Evolutionary conservation across 2,888 invertebrate genomes (phyloP).

Genomic region (Nemurella pictetii): DNA sequence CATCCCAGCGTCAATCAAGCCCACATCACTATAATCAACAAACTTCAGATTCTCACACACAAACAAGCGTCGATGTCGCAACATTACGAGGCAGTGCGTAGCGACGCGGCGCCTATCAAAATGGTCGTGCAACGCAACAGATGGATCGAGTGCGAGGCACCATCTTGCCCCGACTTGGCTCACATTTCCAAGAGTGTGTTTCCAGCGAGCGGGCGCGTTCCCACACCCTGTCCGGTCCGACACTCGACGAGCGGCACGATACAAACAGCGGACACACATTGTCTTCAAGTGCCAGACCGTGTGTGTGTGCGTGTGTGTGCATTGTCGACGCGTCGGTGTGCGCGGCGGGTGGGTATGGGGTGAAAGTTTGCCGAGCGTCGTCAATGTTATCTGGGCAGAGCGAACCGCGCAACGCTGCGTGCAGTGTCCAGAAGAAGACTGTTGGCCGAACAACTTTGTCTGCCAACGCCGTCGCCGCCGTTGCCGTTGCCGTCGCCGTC

Average conservation of each 20-base stretch:
- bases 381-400: neutral
- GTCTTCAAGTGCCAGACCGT: neutral
- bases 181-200: no score
- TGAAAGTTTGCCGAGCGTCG: neutral
- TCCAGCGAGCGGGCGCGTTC: neutral
- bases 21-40: no score
- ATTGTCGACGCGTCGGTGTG: no score
- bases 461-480: neutral
- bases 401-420: neutral
- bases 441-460: neutral
- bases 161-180: neutral
- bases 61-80: no score
- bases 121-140: neutral
- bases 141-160: neutral
- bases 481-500: neutral
- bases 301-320: neutral
- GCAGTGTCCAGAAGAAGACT: neutral
- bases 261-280: neutral
- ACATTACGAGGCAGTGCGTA: no score
- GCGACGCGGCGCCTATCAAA: no score
- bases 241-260: neutral
- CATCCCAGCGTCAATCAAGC: no score
- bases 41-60: no score
- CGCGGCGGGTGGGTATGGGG: neutral
- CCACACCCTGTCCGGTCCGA: neutral